Evolutionary conservation across 1,140 invertebrate genomes (phyloP).

Genomic region (Neodiprion virginianus): DNA sequence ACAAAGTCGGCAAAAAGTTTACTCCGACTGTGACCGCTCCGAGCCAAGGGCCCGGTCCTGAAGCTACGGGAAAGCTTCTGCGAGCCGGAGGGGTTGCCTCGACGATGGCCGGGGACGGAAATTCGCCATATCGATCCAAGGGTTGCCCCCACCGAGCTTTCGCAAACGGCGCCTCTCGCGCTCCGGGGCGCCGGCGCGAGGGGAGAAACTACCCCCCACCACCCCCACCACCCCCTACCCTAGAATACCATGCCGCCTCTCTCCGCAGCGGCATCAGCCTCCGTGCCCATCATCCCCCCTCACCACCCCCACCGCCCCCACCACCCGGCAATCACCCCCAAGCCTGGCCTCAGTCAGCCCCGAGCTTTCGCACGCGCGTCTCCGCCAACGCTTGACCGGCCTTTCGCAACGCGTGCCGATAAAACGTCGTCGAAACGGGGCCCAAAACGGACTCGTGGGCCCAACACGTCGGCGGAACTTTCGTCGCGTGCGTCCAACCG

Average conservation of each 20-base stretch:
- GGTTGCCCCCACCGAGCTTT: not conserved
- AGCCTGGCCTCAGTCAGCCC: conserved; percentile 49
- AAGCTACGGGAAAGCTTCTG: not conserved
- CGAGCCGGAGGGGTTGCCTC: not conserved
- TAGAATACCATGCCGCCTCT: not conserved
- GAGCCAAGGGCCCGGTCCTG: not conserved
- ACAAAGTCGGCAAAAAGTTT: no score
- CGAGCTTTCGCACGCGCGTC: conserved; percentile 39
- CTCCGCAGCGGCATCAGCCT: not conserved
- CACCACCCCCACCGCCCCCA: conserved; percentile 16
- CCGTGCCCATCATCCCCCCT: not conserved
- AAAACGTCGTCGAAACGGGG: no score
- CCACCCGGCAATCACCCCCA: conserved; percentile 21
- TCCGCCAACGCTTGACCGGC: no score
- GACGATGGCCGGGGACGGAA: conserved; percentile 2
- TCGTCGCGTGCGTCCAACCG: no score
- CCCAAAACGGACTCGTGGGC: no score
- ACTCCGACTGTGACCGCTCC: not conserved
- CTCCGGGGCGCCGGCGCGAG: not conserved
- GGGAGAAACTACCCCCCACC: not conserved
- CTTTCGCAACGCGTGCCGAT: no score
- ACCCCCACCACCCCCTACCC: not conserved
- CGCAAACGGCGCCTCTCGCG: not conserved
- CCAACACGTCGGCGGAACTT: no score
- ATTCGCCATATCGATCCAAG: not conserved